Evolutionary conservation across 2,888 invertebrate genomes (phyloP).

Genomic region (Anticlea derivata): DNA sequence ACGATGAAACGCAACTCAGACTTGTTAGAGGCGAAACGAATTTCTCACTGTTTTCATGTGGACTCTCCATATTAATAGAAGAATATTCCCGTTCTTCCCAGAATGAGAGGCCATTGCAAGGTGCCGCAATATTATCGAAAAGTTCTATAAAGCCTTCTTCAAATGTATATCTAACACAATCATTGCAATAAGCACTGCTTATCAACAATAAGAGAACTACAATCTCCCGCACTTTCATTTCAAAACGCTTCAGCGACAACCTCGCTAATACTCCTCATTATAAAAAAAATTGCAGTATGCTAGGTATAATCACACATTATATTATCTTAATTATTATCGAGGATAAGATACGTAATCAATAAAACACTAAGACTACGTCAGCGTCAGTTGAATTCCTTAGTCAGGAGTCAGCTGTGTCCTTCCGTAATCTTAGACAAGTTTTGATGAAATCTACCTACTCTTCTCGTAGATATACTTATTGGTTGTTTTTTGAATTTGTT

Average conservation of each 20-base stretch:
- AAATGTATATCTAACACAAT: conserved; percentile 53
- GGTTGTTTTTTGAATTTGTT: too few relatives aligned
- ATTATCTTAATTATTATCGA: conserved; percentile 42
- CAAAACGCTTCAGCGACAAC: conserved; percentile 23
- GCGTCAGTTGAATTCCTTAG: conserved; percentile 2
- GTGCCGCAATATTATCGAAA: conserved; percentile 41
- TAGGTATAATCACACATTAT: conserved; percentile 37
- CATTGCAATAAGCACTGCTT: conserved; percentile 41
- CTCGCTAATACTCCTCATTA: conserved; percentile 27
- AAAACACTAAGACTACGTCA: conserved; percentile 10
- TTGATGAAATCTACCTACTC: too few relatives aligned
- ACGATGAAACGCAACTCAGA: conserved; percentile 44
- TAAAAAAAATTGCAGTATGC: too few relatives aligned
- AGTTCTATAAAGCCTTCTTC: conserved; percentile 44
- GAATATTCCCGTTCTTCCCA: conserved; percentile 49
- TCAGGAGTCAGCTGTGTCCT: neutral
- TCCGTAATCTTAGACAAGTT: neutral
- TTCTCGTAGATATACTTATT: too few relatives aligned
- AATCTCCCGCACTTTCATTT: conserved; percentile 34
- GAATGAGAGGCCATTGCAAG: conserved; percentile 35
- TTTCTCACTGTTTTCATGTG: conserved; percentile 38
- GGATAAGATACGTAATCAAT: conserved; percentile 46
- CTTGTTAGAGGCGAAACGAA: conserved; percentile 42
- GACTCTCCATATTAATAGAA: conserved; percentile 32
- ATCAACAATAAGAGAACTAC: conserved; percentile 34